A percentile compares a stretch with the other conserved stretches of the same genome.
phyloP scores from a whole-genome alignment of 1,140 invertebrate species.

The Zaprionus ornatus region DNA sequence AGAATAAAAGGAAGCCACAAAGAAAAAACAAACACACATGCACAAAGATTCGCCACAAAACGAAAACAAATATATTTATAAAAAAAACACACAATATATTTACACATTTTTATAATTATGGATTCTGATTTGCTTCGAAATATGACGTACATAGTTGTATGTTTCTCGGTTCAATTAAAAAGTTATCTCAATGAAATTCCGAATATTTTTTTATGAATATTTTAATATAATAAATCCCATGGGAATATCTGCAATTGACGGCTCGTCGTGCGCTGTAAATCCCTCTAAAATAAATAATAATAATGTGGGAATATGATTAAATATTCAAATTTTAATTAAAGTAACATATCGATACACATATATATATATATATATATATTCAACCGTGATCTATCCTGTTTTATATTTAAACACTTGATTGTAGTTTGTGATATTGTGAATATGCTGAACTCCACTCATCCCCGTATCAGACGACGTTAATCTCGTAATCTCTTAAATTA shows the following conservation, averaged over 20 bases:
- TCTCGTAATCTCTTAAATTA: too few relatives aligned
- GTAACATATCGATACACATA: too few relatives aligned
- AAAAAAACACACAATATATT: neutral
- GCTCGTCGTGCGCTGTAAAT: too few relatives aligned
- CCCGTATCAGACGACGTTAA: too few relatives aligned
- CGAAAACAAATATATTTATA: neutral
- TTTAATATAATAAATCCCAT: neutral
- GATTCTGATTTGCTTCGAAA: neutral
- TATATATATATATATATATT: too few relatives aligned
- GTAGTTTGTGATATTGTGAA: too few relatives aligned
- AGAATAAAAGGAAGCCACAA: conserved; percentile 1
- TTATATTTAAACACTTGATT: too few relatives aligned
- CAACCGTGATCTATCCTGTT: too few relatives aligned
- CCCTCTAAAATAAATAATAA: neutral
- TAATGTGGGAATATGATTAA: too few relatives aligned
- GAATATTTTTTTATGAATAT: neutral
- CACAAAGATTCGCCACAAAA: neutral
- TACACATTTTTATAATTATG: neutral
- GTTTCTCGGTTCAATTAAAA: neutral
- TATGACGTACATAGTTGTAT: neutral
- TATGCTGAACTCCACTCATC: too few relatives aligned
- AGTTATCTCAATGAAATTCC: neutral
- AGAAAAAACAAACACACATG: neutral
- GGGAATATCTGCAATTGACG: neutral
- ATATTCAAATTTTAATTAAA: too few relatives aligned